Percentiles rank a stretch among this genome's conserved stretches.
These are phyloP conservation scores for Pygoscelis adeliae DNA, from an alignment of 2,113 vertebrate genomes.

Conservation along the genomic window DNA sequence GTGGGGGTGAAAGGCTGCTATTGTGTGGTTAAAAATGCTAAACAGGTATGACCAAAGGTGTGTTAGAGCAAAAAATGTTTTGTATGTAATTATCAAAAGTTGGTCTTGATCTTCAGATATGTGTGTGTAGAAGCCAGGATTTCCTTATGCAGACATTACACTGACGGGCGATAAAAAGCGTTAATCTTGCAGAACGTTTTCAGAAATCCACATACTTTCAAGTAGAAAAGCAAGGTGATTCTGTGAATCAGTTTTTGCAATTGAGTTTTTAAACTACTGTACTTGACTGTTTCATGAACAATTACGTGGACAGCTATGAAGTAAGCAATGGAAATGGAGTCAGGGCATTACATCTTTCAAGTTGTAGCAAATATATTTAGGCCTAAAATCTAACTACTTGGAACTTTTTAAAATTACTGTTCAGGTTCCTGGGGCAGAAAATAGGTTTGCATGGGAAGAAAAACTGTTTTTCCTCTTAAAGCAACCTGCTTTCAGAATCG, in stretches of 20 bases:
- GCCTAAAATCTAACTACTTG: conserved; percentile 29
- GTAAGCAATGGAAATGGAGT: conserved; percentile 43
- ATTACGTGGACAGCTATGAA: conserved; percentile 39
- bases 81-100: conserved; percentile 20
- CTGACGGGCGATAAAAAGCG: not conserved
- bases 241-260: conserved; percentile 59
- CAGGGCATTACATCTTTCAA: conserved; percentile 57
- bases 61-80: conserved; percentile 20
- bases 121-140: conserved; percentile 6
- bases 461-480: conserved; percentile 20
- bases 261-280: conserved; percentile 55
- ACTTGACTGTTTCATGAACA: conserved; percentile 53
- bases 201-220: conserved; percentile 32
- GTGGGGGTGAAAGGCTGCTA: conserved; percentile 49
- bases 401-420: not conserved
- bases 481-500: not conserved
- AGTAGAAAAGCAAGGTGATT: conserved; percentile 51
- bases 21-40: conserved; percentile 11
- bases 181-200: not conserved
- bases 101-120: not conserved
- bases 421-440: conserved; percentile 43
- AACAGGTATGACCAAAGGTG: conserved; percentile 64
- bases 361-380: conserved; percentile 50
- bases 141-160: not conserved
- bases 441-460: conserved; percentile 19